These are phyloP conservation scores for Anolis sagrei DNA, from an alignment of 2,113 vertebrate species.

Conservation along the genomic window DNA sequence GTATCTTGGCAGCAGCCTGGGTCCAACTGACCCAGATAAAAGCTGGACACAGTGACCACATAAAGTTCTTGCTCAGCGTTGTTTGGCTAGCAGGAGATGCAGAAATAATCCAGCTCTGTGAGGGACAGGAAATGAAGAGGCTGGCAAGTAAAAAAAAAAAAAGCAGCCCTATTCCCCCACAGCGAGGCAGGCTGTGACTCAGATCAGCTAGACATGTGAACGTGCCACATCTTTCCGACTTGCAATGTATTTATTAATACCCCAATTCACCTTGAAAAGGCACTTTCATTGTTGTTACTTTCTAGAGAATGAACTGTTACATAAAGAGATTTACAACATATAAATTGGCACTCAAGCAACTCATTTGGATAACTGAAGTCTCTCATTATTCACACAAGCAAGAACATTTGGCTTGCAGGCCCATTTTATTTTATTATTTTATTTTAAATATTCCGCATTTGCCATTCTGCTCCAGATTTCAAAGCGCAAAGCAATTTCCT, in stretches of 20 bases:
- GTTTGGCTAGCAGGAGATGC: neutral
- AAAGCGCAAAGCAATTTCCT: slow-evolving; percentile 33
- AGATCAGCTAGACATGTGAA: neutral
- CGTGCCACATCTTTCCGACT: neutral
- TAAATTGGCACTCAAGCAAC: slow-evolving; percentile 23
- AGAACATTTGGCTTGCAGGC: slow-evolving; percentile 10
- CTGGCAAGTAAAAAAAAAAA: slow-evolving; percentile 1
- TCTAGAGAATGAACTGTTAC: neutral
- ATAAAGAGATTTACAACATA: slow-evolving; percentile 3
- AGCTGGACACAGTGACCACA: slow-evolving; percentile 11
- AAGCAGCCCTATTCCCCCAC: neutral
- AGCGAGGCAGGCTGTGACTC: neutral
- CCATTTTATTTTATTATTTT: slow-evolving; percentile 14
- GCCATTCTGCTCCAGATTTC: slow-evolving; percentile 29
- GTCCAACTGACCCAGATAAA: slow-evolving; percentile 11
- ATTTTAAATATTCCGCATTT: slow-evolving; percentile 36
- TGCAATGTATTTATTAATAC: slow-evolving; percentile 26
- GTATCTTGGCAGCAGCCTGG: neutral
- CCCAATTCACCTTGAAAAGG: neutral
- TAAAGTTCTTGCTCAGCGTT: neutral
- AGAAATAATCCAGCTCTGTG: neutral
- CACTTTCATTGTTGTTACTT: neutral
- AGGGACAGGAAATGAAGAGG: neutral
- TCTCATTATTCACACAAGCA: slow-evolving; percentile 33
- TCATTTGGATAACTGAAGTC: slow-evolving; percentile 23